phyloP scores from a whole-genome alignment of 53 echinoderm and acorn worm species.

The Holothuria leucospilota region DNA sequence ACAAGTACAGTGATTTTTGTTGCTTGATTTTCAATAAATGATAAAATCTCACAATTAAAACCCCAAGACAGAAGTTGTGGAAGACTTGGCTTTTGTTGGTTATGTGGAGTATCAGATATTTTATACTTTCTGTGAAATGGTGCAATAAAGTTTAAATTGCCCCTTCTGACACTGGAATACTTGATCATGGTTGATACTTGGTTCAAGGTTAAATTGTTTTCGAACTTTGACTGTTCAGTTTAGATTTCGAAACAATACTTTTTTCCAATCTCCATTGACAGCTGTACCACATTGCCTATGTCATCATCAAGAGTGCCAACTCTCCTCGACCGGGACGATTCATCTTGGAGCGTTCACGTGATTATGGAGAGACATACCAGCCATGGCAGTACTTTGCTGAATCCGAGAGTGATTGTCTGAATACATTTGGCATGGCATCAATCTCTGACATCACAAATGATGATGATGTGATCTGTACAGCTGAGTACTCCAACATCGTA shows the following conservation, averaged over 20 bases:
- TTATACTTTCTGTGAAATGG: no score
- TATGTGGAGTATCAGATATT: no score
- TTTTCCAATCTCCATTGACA: conserved; percentile 27
- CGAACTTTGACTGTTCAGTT: neutral
- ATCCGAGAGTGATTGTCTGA: conserved; percentile 81
- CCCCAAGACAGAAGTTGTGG: no score
- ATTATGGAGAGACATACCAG: conserved; percentile 78
- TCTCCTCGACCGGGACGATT: conserved; percentile 80
- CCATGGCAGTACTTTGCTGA: conserved; percentile 95
- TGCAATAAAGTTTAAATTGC: no score
- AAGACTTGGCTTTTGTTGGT: no score
- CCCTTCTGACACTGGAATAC: no score
- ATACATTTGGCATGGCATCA: conserved; percentile 86
- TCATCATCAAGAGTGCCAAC: conserved; percentile 83
- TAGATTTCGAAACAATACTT: neutral
- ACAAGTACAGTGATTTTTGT: no score
- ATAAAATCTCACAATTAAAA: no score
- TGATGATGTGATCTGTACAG: conserved; percentile 92
- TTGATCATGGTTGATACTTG: no score
- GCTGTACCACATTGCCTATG: conserved; percentile 90
- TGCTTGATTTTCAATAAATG: no score
- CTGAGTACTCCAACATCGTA: conserved; percentile 93
- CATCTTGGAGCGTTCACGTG: conserved; percentile 75
- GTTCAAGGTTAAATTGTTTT: no score
- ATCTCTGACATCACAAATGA: conserved; percentile 75